Conservation (phyloP, 2,113 vertebrate species). For the Loxodonta africana region DNA sequence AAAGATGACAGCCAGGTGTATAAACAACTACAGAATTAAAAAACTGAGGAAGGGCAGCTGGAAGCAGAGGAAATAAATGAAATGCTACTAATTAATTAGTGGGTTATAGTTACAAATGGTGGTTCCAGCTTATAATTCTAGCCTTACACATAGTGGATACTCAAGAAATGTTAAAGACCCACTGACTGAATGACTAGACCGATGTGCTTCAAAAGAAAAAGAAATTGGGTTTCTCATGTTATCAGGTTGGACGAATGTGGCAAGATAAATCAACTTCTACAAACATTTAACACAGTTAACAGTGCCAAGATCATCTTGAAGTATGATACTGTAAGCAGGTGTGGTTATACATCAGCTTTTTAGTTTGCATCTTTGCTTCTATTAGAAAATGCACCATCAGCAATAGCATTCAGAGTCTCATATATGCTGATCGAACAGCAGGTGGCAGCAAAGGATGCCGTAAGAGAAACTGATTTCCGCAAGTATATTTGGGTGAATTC, state of each 20-base stretch:
- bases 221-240: neutral
- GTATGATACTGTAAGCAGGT: neutral
- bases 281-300: neutral
- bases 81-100: neutral
- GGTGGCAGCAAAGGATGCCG: slow-evolving; percentile 81
- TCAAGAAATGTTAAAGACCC: neutral
- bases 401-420: rapidly evolving
- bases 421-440: slow-evolving; percentile 53
- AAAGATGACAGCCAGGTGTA: neutral
- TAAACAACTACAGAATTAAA: too few species aligned
- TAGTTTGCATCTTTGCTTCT: neutral
- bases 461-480: neutral
- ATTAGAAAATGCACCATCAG: neutral
- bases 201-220: neutral
- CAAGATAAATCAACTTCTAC: neutral
- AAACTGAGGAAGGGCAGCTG: neutral
- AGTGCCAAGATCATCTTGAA: neutral
- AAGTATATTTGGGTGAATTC: neutral
- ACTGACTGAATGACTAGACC: neutral
- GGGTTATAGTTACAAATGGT: neutral
- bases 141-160: neutral
- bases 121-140: neutral
- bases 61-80: neutral
- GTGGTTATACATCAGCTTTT: neutral
- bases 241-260: neutral